Base-by-base conservation (phyloP, 2,797 vertebrate species). In the Sebastes baramenuke region DNA sequence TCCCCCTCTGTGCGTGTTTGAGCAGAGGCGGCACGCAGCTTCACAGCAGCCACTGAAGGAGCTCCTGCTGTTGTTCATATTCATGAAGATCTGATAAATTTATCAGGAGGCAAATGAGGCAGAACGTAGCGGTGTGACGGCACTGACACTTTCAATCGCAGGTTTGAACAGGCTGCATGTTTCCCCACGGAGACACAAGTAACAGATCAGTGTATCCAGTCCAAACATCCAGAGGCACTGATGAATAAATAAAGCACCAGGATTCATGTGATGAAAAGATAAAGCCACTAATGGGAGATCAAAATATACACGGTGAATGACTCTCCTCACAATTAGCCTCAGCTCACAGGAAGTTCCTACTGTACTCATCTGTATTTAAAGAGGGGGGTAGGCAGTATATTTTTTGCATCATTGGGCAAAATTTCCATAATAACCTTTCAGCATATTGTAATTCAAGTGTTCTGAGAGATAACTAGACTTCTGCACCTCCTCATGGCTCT, bases 21-120 rank as follows among this genome's bases (percentile, higher is more conserved):
- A 70, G 56, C 20, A 20, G 27, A 34, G 46, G 60, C 18, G 5
- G 36, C 24, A 27, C 10, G 24, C 18, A 20, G 56, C 61, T n/a
- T 11, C 38, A 36, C 60, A 66, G 75, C 58, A 52, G 38, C 49
- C 70, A 55, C 66, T 77, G 32, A 46, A 27, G 25, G 67, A 59
- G 30, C 67, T 62, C 62, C 68, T 60, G 62, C 38, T 66, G 67
- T 66, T 67, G 14, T 68, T 68, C 11, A 13, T 72, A 60, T 61
- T 32, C 56, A 61, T 49, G 56, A 30, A 30, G 70, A 58, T 14
- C n/a, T 84, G 73, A 80, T 80, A 55, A 68, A 84, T 84, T 32
- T 59, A 70, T 84, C 78, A 74, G n/a, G 3, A 64, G 65, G 27
- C 54, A 80, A 84, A 84, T 65, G 73, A 81, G 74, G 77, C 73